Conservation (phyloP, 1,140 invertebrate species). For the Cydia splendana region DNA sequence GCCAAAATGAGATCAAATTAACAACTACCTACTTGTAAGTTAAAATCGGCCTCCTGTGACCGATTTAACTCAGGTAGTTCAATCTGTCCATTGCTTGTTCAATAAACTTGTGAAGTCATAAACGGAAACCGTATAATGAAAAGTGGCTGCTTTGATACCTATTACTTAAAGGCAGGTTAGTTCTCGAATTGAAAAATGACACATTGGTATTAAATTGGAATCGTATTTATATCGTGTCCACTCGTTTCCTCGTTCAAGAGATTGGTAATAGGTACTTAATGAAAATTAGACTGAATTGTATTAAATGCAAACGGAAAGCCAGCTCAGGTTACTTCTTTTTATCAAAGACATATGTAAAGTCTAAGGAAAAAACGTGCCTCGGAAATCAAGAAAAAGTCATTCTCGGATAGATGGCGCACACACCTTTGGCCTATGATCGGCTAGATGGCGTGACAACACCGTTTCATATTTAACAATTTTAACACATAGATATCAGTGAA, state of each 20-base stretch:
- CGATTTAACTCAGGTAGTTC: background rate
- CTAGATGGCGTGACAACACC: no score
- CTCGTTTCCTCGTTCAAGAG: background rate
- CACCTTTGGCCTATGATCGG: no score
- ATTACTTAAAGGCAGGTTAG: background rate
- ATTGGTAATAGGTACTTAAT: no score
- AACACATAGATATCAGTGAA: no score
- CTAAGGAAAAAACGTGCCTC: no score
- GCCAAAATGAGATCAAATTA: background rate
- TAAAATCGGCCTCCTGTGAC: background rate
- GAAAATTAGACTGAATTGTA: no score
- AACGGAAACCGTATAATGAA: background rate
- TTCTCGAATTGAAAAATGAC: background rate
- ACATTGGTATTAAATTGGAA: background rate
- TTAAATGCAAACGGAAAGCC: no score
- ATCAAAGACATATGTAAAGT: no score
- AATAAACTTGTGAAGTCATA: conserved; percentile 2
- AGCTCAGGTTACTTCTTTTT: no score
- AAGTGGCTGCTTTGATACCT: background rate
- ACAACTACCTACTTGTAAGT: background rate
- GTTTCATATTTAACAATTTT: no score
- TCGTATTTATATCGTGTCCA: background rate
- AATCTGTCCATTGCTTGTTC: background rate
- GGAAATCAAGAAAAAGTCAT: no score
- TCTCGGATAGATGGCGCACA: no score